Evolutionary conservation across 2,888 invertebrate species (phyloP).

Genomic region (Oscheius sp.): DNA sequence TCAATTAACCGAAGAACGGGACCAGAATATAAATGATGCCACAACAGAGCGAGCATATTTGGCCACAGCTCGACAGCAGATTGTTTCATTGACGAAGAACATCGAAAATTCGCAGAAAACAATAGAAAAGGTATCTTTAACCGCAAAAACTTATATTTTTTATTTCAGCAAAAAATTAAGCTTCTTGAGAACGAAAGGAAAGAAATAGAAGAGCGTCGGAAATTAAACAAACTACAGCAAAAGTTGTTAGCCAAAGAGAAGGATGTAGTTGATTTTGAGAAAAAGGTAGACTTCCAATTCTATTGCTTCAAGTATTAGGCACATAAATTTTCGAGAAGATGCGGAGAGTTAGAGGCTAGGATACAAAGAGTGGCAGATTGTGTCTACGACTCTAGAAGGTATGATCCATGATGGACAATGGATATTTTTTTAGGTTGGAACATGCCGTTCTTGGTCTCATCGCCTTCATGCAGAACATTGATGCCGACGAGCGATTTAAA

Average conservation of each 20-base stretch:
- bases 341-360: constrained; percentile 28
- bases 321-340: constrained; percentile 15
- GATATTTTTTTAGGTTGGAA: constrained; percentile 32
- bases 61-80: constrained; percentile 35
- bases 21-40: constrained; percentile 37
- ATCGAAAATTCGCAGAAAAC: constrained; percentile 29
- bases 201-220: constrained; percentile 32
- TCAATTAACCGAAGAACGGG: constrained; percentile 42
- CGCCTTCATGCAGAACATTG: constrained; percentile 41
- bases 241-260: constrained; percentile 14
- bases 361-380: constrained; percentile 44
- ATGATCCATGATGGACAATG: not conserved
- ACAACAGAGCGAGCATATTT: constrained; percentile 30
- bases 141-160: not conserved
- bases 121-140: constrained; percentile 29
- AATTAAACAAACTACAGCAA: constrained; percentile 30
- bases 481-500: constrained; percentile 39
- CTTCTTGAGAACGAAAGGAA: constrained; percentile 24
- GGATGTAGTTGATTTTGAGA: constrained; percentile 1
- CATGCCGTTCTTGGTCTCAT: constrained; percentile 40
- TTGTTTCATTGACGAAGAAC: constrained; percentile 33
- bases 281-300: not conserved
- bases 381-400: constrained; percentile 45
- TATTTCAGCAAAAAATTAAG: constrained; percentile 28
- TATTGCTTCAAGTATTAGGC: constrained; percentile 3